phyloP scores from a whole-genome alignment of 53 echinoderm and acorn worm genomes.

The Paracentrotus lividus region DNA sequence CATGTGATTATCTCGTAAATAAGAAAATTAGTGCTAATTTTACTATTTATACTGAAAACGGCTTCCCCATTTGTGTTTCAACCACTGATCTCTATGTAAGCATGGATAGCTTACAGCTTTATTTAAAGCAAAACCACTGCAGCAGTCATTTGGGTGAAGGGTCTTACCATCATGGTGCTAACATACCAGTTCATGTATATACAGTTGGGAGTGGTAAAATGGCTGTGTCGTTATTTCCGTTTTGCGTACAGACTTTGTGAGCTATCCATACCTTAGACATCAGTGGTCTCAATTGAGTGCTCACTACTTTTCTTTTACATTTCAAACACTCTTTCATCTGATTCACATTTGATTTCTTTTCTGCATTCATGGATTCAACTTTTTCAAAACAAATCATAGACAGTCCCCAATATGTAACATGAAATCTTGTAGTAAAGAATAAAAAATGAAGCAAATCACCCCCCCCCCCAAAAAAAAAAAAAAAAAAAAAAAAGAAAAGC shows the following conservation, averaged over 20 bases:
- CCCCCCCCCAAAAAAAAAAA: too few relatives aligned
- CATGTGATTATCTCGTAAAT: too few relatives aligned
- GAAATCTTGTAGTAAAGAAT: too few relatives aligned
- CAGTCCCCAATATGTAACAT: too few relatives aligned
- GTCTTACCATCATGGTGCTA: not conserved
- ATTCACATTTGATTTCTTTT: conserved; percentile 21
- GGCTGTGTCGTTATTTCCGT: not conserved
- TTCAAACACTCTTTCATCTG: not conserved
- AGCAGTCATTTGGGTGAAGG: not conserved
- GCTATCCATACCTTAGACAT: conserved; percentile 27
- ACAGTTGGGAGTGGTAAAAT: not conserved
- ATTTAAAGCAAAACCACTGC: not conserved
- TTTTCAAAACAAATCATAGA: not conserved
- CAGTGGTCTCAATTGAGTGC: conserved; percentile 7
- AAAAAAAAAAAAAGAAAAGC: too few relatives aligned
- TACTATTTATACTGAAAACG: conserved; percentile 27
- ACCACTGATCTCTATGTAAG: not conserved
- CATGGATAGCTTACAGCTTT: conserved; percentile 16
- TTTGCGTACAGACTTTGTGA: not conserved
- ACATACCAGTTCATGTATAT: not conserved
- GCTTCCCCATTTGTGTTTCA: conserved; percentile 35
- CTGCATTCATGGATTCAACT: not conserved
- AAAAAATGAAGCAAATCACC: too few relatives aligned
- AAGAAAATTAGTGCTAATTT: too few relatives aligned
- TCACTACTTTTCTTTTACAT: not conserved